A percentile compares a stretch with the other conserved stretches of the same genome.
Conservation (phyloP, 2,113 vertebrate species). For the Baryphthengus martii region DNA sequence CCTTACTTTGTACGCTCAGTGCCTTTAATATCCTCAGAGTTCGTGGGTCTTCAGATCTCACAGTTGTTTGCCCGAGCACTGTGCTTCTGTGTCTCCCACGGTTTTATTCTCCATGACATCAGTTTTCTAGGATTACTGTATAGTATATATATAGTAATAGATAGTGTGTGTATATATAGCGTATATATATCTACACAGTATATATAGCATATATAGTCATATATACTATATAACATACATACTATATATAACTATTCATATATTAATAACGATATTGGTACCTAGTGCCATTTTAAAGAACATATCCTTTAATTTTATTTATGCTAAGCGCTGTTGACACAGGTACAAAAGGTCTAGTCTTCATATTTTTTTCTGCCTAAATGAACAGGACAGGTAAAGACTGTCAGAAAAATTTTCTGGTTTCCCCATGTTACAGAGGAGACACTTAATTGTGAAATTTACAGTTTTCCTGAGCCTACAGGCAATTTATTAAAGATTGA, state of each 20-base stretch:
- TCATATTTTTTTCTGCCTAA: not conserved
- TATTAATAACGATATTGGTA: not conserved
- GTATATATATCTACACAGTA: not conserved
- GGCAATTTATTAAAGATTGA: not conserved
- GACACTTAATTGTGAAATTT: not conserved
- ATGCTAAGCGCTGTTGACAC: not conserved
- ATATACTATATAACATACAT: not conserved
- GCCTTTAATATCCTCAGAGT: not conserved
- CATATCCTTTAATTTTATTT: not conserved
- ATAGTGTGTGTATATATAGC: not conserved
- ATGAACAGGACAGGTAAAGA: not conserved
- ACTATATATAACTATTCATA: not conserved
- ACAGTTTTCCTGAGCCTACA: not conserved
- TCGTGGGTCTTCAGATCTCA: not conserved
- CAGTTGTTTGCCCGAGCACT: not conserved
- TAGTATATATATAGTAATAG: not conserved
- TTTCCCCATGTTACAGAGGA: not conserved
- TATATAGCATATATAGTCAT: not conserved
- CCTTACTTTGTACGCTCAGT: not conserved
- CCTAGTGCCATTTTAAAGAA: not conserved
- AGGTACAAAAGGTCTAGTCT: not conserved
- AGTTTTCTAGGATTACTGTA: not conserved
- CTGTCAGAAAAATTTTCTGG: not conserved
- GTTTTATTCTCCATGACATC: not conserved
- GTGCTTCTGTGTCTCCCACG: not conserved